These are phyloP conservation scores for Odocoileus hemionus DNA, from an alignment of 2,113 vertebrate species.

Conservation along the genomic window DNA sequence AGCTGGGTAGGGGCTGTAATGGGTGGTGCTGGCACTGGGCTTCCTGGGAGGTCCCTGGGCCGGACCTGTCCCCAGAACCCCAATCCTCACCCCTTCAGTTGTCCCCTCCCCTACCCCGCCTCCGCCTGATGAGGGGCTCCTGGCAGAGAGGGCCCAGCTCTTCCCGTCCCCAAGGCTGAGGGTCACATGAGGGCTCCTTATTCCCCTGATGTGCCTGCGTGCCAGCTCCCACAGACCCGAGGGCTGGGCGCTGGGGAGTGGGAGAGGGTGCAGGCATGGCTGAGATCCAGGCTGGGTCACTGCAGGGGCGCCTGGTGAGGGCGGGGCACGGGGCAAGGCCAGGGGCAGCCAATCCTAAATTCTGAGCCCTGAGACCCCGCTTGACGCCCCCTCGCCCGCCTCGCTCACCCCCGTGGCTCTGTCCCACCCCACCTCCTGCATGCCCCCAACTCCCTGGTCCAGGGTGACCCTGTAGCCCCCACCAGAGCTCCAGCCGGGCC, in stretches of 20 bases:
- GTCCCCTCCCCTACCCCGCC: neutral
- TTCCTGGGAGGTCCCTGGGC: neutral
- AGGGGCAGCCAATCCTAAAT: slow-evolving; percentile 79
- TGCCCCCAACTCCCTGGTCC: neutral
- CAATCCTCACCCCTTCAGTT: neutral
- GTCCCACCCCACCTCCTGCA: neutral
- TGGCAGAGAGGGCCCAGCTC: neutral
- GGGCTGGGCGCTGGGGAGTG: neutral
- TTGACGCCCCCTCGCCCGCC: slow-evolving; percentile 13
- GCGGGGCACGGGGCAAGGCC: neutral
- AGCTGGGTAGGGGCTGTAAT: neutral
- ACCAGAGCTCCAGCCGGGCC: neutral
- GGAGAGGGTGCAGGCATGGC: no score
- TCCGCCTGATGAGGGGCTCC: neutral
- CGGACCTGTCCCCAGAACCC: neutral
- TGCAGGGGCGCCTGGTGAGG: neutral
- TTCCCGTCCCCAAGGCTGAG: accelerated
- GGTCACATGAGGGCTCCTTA: neutral
- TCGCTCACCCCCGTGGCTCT: neutral
- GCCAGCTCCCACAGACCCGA: neutral
- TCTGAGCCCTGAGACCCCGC: slow-evolving; percentile 44
- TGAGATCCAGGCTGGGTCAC: neutral
- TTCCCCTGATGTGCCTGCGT: neutral
- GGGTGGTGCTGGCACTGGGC: neutral
- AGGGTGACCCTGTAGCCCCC: neutral